phyloP scores from a whole-genome alignment of 2,888 invertebrate species.

The Malthinus flaveolus region DNA sequence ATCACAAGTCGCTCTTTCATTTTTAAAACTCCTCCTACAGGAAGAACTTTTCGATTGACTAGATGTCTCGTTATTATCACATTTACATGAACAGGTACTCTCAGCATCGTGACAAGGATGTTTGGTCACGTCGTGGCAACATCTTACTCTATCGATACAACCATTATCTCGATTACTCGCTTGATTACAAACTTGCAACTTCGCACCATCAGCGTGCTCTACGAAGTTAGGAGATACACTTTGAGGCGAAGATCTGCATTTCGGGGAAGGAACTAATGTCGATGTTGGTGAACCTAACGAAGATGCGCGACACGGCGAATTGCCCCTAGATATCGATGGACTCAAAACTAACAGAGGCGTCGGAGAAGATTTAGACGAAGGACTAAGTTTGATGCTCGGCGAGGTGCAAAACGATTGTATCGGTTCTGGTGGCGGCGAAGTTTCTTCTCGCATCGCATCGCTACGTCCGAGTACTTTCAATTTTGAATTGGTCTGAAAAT shows the following conservation, averaged over 20 bases:
- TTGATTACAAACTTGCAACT: constrained; percentile 11
- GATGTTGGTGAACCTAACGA: constrained; percentile 44
- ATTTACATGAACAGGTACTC: constrained; percentile 1
- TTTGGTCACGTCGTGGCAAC: not conserved
- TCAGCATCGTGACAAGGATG: constrained; percentile 16
- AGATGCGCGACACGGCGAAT: constrained; percentile 40
- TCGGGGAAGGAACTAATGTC: constrained; percentile 47
- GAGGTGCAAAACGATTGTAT: constrained; percentile 42
- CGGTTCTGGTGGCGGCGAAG: constrained; percentile 61
- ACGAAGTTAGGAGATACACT: constrained; percentile 16
- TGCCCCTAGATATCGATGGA: constrained; percentile 43
- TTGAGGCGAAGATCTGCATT: constrained; percentile 35
- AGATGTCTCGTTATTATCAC: constrained; percentile 42
- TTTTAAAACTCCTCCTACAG: constrained; percentile 41
- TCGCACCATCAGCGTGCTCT: constrained; percentile 12
- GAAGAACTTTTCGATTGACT: constrained; percentile 51
- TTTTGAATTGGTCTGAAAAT: constrained; percentile 68
- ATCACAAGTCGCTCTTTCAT: constrained; percentile 32
- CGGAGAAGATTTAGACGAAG: constrained; percentile 39
- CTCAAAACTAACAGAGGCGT: constrained; percentile 46
- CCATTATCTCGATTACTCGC: constrained; percentile 9
- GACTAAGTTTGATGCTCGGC: constrained; percentile 50
- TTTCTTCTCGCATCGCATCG: constrained; percentile 87
- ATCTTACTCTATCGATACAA: constrained; percentile 8
- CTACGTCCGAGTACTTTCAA: constrained; percentile 84